Base-by-base conservation (phyloP, 2,888 invertebrate species). In the Heliconius ethilla region DNA sequence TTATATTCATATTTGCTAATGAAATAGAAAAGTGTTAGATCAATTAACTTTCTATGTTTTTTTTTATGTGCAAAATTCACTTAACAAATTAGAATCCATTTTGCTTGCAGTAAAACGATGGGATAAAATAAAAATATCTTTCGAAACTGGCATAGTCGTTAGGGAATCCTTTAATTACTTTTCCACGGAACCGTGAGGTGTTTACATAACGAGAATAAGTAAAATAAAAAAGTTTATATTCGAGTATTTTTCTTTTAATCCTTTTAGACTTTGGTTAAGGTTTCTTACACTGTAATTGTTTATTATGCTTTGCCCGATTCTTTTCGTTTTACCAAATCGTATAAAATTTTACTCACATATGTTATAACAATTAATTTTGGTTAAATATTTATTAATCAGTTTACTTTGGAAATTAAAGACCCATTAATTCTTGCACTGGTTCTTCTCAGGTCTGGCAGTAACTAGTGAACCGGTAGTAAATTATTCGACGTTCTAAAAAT, bases 81-180 rank as follows among this genome's bases (percentile, higher is more conserved):
- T 67, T n/a, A 70, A 22, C 70, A 70, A 70, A 70, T 51, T 70
- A 45, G 45, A 51, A n/a, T 45, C 10, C 15, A 29, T 51, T 27
- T 37, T 67, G 22, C n/a, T 37, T 70, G 10, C 9, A 27, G 27
- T 51, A 27, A 70, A 51, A 70, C 9, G 27, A 70, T 27, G 29
- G 9, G 9, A 51, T 51, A 51, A 70, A 70, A 15, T 51, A 18
- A 11, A 27, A 70, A 70, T 27, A 22, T 18, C 51, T 29, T 27
- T 27, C 15, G 40, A 40, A 69, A 25, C 69, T 69, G 69, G 45
- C 27, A 27, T 18, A 3, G 37, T 70, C 69, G 18, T 70, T 70
- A 70, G 45, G 70, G 51, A 70, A 45, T 51, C 45, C 45, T 70
- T 70, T 70, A 51, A 70, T 70, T 70, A 70, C 70, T 70, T 51